phyloP scores from a whole-genome alignment of 2,113 vertebrate genomes.

The Pseudorectes ferrugineus region DNA sequence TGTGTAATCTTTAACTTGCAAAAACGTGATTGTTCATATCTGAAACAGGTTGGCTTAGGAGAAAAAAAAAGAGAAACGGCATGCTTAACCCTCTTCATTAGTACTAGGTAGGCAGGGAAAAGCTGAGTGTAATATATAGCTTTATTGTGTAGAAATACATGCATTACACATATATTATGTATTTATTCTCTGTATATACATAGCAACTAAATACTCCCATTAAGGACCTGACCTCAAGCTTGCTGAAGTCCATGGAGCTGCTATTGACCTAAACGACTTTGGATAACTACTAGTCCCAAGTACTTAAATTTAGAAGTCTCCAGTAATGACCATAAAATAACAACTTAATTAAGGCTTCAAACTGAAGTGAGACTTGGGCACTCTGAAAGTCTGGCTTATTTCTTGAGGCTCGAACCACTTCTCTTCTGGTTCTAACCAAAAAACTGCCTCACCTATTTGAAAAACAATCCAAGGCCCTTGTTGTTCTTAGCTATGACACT shows the following conservation, averaged over 20 bases:
- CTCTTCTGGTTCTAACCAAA: not conserved
- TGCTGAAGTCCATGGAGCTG: not conserved
- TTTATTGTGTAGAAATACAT: not conserved
- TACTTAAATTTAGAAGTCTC: not conserved
- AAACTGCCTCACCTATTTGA: not conserved
- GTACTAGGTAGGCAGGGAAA: not conserved
- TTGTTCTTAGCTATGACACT: not conserved
- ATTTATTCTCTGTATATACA: not conserved
- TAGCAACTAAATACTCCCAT: not conserved
- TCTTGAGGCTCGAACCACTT: not conserved
- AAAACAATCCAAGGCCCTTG: not conserved
- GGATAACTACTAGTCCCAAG: not conserved
- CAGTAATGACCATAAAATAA: not conserved
- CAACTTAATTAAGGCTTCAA: not conserved
- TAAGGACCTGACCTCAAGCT: not conserved
- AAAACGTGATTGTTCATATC: not conserved
- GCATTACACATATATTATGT: not conserved
- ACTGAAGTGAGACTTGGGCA: not conserved
- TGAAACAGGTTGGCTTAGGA: not conserved
- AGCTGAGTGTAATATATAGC: not conserved
- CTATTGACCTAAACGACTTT: not conserved
- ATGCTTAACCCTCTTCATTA: not conserved
- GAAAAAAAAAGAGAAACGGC: not conserved
- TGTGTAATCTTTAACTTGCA: slow-evolving; percentile 18
- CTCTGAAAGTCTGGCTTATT: not conserved